Conservation (phyloP, 2,797 vertebrate species). For the Liasis olivaceus region DNA sequence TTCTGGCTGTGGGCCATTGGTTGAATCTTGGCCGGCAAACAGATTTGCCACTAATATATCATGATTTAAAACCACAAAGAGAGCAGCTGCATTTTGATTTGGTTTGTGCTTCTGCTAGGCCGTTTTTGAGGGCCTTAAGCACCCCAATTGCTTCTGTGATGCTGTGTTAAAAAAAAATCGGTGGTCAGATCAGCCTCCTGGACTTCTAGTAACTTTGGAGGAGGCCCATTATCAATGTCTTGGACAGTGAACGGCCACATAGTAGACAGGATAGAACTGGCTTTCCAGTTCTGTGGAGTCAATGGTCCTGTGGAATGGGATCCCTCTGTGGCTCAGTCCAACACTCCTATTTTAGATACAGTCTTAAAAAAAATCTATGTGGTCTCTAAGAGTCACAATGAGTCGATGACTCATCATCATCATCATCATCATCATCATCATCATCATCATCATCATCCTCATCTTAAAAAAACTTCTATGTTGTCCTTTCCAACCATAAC, state of each 20-base stretch:
- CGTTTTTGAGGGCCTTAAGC: constrained; percentile 56
- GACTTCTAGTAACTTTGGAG: no score
- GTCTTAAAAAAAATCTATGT: not conserved
- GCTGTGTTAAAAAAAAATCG: no score
- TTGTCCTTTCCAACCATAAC: not conserved
- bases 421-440: no score
- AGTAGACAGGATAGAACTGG: not conserved
- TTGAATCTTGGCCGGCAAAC: constrained; percentile 74
- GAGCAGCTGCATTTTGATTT: constrained; percentile 73
- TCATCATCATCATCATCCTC: no score
- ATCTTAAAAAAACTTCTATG: not conserved
- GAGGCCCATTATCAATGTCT: no score
- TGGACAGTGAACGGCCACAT: no score
- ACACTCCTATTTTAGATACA: not conserved
- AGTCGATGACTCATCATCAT: not conserved
- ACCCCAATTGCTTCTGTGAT: constrained; percentile 35
- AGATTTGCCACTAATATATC: constrained; percentile 77
- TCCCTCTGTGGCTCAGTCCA: not conserved
- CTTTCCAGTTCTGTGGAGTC: not conserved
- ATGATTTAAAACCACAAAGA: constrained; percentile 75
- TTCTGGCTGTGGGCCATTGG: constrained; percentile 75
- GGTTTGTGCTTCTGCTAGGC: constrained; percentile 59
- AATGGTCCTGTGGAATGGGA: not conserved
- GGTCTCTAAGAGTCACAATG: not conserved
- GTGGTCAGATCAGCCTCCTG: no score